These are phyloP conservation scores for Emydura subglobosa DNA, from an alignment of 2,113 vertebrate species.

Conservation along the genomic window DNA sequence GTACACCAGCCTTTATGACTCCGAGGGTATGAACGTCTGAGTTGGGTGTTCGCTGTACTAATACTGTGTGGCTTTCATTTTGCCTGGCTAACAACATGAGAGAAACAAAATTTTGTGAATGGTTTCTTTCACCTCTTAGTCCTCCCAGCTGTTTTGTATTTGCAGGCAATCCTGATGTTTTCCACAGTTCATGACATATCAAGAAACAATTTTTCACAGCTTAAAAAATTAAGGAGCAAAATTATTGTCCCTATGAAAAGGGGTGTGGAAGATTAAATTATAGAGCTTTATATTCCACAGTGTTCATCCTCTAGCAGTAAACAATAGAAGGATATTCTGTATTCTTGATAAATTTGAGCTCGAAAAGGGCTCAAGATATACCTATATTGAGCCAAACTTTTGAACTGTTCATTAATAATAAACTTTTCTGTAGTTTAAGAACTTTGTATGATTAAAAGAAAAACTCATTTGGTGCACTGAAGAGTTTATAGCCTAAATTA, in stretches of 20 bases:
- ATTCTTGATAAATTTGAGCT: background rate
- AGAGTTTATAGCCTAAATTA: background rate
- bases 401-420: background rate
- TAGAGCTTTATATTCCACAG: background rate
- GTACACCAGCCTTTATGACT: conserved; percentile 82
- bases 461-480: background rate
- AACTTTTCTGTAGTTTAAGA: background rate
- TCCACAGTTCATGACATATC: background rate
- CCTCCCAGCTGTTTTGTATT: background rate
- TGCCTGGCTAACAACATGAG: conserved; percentile 69
- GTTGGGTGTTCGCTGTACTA: conserved; percentile 77
- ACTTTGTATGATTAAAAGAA: background rate
- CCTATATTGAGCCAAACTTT: background rate
- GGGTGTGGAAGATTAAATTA: background rate
- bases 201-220: background rate
- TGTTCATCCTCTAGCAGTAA: background rate
- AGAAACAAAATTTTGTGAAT: conserved; percentile 46
- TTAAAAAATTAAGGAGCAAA: background rate
- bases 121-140: conserved; percentile 16
- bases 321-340: background rate
- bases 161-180: background rate
- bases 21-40: conserved; percentile 83
- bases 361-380: background rate
- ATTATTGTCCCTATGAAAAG: background rate
- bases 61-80: conserved; percentile 65